phyloP scores from a whole-genome alignment of 2,888 invertebrate genomes.

The Pseudoips prasinana region DNA sequence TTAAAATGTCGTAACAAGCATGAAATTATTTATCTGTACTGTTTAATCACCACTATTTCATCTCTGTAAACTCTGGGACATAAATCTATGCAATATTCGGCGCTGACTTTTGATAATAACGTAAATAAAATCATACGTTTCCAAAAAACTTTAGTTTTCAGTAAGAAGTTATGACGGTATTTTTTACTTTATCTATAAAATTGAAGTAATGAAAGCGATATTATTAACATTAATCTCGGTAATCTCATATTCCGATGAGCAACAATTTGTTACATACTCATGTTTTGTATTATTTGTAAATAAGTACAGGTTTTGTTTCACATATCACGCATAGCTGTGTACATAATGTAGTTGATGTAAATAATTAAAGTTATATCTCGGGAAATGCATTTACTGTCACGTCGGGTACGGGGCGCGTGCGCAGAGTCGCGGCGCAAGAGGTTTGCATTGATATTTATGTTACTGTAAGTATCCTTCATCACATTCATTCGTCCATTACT shows the following conservation, averaged over 20 bases:
- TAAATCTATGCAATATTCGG: no score
- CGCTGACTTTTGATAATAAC: no score
- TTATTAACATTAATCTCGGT: constrained; percentile 28
- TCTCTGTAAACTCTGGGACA: no score
- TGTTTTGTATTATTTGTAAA: constrained; percentile 61
- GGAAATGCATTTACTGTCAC: constrained; percentile 32
- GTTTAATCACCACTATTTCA: no score
- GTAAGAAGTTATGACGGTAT: no score
- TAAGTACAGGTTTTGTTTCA: constrained; percentile 49
- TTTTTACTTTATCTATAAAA: neutral
- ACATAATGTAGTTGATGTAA: constrained; percentile 37
- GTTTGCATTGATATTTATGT: constrained; percentile 37
- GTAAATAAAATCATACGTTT: no score
- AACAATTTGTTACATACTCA: constrained; percentile 56
- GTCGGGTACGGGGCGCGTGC: constrained; percentile 25
- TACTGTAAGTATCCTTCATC: no score
- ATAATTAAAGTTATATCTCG: constrained; percentile 28
- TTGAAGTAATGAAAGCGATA: constrained; percentile 14
- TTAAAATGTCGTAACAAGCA: no score
- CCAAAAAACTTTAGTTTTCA: no score
- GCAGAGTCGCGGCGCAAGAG: constrained; percentile 3
- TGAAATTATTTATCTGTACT: no score
- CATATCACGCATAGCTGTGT: constrained; percentile 48
- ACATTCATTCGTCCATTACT: no score
- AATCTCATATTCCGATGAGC: constrained; percentile 39